Percentiles rank a stretch among this genome's conserved stretches.
Conservation (phyloP, 1,140 invertebrate species). For the Drosophila sp. region DNA sequence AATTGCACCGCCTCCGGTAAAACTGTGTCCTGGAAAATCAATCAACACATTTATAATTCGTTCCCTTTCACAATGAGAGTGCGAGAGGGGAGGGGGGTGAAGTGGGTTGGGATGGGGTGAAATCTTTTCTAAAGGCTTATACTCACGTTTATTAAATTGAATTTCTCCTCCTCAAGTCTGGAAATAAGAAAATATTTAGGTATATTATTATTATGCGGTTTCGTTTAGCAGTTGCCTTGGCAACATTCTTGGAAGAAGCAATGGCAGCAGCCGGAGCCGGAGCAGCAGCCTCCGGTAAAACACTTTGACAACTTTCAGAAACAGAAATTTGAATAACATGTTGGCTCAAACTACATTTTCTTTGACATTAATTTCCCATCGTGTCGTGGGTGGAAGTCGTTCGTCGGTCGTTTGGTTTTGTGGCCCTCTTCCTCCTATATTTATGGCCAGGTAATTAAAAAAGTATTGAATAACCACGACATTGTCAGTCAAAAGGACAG, state of each 20-base stretch:
- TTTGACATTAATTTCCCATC: not conserved
- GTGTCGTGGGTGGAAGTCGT: not conserved
- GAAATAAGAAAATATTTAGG: conserved; percentile 80
- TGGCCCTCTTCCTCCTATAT: not conserved
- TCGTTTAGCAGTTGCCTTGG: not conserved
- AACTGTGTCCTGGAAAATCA: conserved; percentile 90
- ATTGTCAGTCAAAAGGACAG: not conserved
- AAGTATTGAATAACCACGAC: not conserved
- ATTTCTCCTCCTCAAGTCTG: conserved; percentile 91
- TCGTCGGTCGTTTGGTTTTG: not conserved
- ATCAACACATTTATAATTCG: conserved; percentile 7
- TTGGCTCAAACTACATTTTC: conserved; percentile 1
- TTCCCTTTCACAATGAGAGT: no score
- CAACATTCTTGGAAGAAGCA: conserved; percentile 38
- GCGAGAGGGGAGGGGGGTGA: no score
- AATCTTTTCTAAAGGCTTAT: not conserved
- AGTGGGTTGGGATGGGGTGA: no score
- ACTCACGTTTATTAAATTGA: conserved; percentile 94
- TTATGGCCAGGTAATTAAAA: conserved; percentile 4
- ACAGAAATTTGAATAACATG: not conserved
- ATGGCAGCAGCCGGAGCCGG: no score
- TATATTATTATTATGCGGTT: conserved; percentile 4
- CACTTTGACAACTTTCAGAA: conserved; percentile 22
- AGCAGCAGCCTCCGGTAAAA: not conserved
- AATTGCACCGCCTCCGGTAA: conserved; percentile 95